Conservation (phyloP, 2,888 invertebrate genomes). For the Drosophila monieri region DNA sequence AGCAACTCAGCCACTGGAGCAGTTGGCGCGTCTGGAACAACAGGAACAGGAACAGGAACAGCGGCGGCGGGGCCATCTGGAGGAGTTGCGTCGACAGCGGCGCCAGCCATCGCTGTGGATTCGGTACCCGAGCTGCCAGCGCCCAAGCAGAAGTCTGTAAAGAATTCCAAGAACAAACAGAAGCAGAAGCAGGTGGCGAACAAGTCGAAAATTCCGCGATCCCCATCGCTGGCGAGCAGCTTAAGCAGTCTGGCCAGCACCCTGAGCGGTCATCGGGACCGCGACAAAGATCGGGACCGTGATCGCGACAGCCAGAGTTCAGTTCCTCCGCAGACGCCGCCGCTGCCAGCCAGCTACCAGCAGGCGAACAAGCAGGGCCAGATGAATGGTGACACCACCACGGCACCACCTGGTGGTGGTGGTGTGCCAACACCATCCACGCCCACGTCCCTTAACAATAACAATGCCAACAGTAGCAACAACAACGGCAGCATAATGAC, state of each 20-base stretch:
- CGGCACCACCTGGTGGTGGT: constrained; percentile 32
- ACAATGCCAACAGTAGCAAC: constrained; percentile 15
- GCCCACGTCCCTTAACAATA: constrained; percentile 41
- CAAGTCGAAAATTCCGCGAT: constrained; percentile 81
- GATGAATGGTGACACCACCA: constrained; percentile 73
- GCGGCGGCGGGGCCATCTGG: constrained; percentile 19
- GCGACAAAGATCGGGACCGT: constrained; percentile 30
- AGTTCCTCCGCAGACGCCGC: constrained; percentile 82
- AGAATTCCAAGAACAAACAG: constrained; percentile 74
- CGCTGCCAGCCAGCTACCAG: constrained; percentile 79
- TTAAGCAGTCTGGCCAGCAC: constrained; percentile 74
- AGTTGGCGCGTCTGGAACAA: constrained; percentile 5
- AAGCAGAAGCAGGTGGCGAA: constrained; percentile 69
- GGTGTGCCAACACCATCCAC: constrained; percentile 44
- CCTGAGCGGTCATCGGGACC: constrained; percentile 53
- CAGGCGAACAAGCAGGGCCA: constrained; percentile 71
- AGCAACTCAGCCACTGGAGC: constrained; percentile 36
- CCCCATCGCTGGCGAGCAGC: constrained; percentile 79
- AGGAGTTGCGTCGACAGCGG: constrained; percentile 23
- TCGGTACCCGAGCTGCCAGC: constrained; percentile 78
- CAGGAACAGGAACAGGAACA: constrained; percentile 30
- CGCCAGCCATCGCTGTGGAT: constrained; percentile 52
- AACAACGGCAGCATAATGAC: constrained; percentile 46
- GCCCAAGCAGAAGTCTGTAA: constrained; percentile 80
- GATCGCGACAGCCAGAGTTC: constrained; percentile 42